These are phyloP conservation scores for Sthenelais limicola DNA, from an alignment of 2,888 invertebrate genomes.

Conservation along the genomic window DNA sequence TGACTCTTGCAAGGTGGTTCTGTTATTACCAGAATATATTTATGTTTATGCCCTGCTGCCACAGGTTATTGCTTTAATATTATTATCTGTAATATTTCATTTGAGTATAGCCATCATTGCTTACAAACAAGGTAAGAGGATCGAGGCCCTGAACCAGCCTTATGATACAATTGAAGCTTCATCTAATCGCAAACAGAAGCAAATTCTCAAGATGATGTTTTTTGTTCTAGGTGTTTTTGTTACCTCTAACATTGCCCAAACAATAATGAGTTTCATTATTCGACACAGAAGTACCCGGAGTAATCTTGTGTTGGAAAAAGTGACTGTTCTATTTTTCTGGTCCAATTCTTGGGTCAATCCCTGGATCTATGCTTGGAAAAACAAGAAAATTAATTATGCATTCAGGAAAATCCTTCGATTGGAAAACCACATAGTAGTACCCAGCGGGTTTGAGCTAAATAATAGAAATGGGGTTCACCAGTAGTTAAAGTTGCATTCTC, in stretches of 20 bases:
- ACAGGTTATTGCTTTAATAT: not conserved
- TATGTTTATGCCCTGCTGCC: not conserved
- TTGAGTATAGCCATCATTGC: not conserved
- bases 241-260: not conserved
- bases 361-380: conserved; percentile 17
- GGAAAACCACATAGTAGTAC: no score
- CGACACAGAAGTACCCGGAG: no score
- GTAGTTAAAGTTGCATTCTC: no score
- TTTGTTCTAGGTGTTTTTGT: not conserved
- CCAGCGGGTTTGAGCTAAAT: no score
- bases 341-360: conserved; percentile 2
- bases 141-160: conserved; percentile 13
- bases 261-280: not conserved
- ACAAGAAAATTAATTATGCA: not conserved
- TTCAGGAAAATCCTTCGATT: not conserved
- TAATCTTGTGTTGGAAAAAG: not conserved
- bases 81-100: not conserved
- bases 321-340: conserved; percentile 17
- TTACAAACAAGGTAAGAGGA: not conserved
- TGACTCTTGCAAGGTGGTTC: not conserved
- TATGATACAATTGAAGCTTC: not conserved
- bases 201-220: conserved; percentile 16
- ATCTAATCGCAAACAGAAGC: conserved; percentile 1
- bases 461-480: no score
- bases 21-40: not conserved